A percentile compares a stretch with the other conserved stretches of the same genome.
These are phyloP conservation scores for Ferdinandea cuprea DNA, from an alignment of 2,888 invertebrate species.

Conservation along the genomic window DNA sequence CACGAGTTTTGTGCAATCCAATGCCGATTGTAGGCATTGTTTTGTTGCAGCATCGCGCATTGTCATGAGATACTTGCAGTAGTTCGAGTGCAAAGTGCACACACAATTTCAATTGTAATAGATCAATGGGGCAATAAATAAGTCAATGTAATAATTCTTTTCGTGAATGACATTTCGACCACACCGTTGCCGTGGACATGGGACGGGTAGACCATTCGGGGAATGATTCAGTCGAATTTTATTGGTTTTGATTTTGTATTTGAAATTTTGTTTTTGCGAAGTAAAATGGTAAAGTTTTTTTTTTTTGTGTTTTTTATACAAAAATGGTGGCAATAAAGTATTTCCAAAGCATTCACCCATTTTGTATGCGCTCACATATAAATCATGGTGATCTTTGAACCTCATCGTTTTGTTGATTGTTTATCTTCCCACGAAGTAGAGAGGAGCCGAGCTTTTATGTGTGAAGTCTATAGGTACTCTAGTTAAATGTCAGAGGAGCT, in stretches of 20 bases:
- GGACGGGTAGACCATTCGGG: not conserved
- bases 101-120: conserved; percentile 71
- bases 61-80: conserved; percentile 8
- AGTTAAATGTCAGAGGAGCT: conserved; percentile 67
- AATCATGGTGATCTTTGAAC: conserved; percentile 72
- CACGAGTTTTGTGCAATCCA: not conserved
- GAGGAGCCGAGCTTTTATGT: conserved; percentile 1
- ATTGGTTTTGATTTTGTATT: conserved; percentile 6
- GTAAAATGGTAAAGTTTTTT: conserved; percentile 3
- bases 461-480: conserved; percentile 1
- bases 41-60: not conserved
- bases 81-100: conserved; percentile 21
- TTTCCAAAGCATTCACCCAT: conserved; percentile 41
- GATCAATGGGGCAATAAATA: conserved; percentile 75
- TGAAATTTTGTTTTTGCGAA: not conserved
- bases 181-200: conserved; percentile 24
- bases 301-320: no score
- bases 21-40: conserved; percentile 17
- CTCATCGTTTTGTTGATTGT: conserved; percentile 38
- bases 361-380: conserved; percentile 61
- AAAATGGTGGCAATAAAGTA: conserved; percentile 51
- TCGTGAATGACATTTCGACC: conserved; percentile 62
- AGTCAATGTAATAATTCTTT: conserved; percentile 69
- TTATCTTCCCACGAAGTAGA: conserved; percentile 66
- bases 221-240: conserved; percentile 21